phyloP scores from a whole-genome alignment of 2,888 invertebrate genomes.

The Drosophila fulvimacula region DNA sequence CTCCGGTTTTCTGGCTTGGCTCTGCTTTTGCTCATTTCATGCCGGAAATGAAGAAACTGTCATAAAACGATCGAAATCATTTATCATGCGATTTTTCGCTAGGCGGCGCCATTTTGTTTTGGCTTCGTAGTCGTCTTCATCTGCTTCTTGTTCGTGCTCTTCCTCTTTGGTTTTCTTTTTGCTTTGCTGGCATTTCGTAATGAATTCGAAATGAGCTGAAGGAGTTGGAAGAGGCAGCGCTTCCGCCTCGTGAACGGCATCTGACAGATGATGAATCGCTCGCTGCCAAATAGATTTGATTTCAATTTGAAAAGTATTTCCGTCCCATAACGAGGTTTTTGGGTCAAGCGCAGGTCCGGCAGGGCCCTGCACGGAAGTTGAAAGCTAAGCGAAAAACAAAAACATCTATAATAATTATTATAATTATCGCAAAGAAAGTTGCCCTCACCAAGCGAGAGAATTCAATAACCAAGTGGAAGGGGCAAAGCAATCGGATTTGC shows the following conservation, averaged over 20 bases:
- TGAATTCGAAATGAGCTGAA: slow-evolving; percentile 58
- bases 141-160: slow-evolving; percentile 1
- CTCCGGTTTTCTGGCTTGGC: slow-evolving; percentile 45
- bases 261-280: slow-evolving; percentile 45
- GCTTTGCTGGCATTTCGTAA: slow-evolving; percentile 30
- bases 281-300: slow-evolving; percentile 51
- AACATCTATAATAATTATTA: background rate
- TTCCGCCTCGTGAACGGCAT: slow-evolving; percentile 39
- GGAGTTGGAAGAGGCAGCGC: slow-evolving; percentile 37
- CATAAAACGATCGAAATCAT: slow-evolving; percentile 82
- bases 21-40: slow-evolving; percentile 68
- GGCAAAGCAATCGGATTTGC: background rate
- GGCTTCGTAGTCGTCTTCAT: slow-evolving; percentile 5
- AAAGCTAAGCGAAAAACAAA: background rate
- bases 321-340: slow-evolving; percentile 63
- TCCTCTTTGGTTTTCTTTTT: slow-evolving; percentile 7
- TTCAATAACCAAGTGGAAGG: background rate
- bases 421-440: background rate
- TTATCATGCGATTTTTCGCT: slow-evolving; percentile 80
- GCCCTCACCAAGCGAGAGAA: background rate
- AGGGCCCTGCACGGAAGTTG: slow-evolving; percentile 18
- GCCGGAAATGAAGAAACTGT: slow-evolving; percentile 84
- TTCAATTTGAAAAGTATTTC: slow-evolving; percentile 65
- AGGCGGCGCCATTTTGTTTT: slow-evolving; percentile 61
- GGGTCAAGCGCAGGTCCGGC: slow-evolving; percentile 12